Evolutionary conservation across 1,140 invertebrate species (phyloP), one percentile per base, ranked within the genome.

Genomic region (Drosophila fuyamai): DNA sequence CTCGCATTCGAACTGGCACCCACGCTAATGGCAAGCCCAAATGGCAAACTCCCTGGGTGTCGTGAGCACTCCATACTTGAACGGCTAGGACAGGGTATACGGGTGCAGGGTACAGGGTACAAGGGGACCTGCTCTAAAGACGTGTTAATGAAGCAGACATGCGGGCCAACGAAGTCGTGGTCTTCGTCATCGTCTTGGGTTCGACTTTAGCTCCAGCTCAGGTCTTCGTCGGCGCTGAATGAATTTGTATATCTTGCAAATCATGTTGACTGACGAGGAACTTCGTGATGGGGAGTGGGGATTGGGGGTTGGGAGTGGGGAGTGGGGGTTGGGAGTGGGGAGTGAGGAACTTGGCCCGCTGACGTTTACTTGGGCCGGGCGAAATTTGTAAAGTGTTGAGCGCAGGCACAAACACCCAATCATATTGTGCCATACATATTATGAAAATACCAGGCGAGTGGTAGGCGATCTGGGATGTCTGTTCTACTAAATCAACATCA

Each of bases 141-240:
- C 73, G 84, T 83, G 83, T 88, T 88, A 88, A 88, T 88, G 83
- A 88, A 89, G 83, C 84, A 89, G 84, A 89, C 83, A 88, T 89
- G 83, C 76, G 63, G 79, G 62, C 71, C 83, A 61, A 57, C 76
- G 62, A 57, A 65, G 60, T 16, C 70, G 62, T 76, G 70, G 82
- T 56, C 70, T 47, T 43, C 44, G 72, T 55, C 56, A 38, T 59
- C 41, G 60, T 67, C 63, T 48, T 70, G 46, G 32, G 61, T 54
- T 32, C 44, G 16, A 12, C 40, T 48, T 38, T 43, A 27, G 40
- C 57, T 47, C 62, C 23, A 14, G 32, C 50, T 43, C 40, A 14
- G 46, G 51, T 51, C 53, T 38, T 54, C 23, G 47, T 59, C 60
- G 40, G 66, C 59, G 54, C 76, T 86, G 82, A 86, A 86, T 86